Conservation (phyloP, 2,888 invertebrate species). For the Julus scandinavius region DNA sequence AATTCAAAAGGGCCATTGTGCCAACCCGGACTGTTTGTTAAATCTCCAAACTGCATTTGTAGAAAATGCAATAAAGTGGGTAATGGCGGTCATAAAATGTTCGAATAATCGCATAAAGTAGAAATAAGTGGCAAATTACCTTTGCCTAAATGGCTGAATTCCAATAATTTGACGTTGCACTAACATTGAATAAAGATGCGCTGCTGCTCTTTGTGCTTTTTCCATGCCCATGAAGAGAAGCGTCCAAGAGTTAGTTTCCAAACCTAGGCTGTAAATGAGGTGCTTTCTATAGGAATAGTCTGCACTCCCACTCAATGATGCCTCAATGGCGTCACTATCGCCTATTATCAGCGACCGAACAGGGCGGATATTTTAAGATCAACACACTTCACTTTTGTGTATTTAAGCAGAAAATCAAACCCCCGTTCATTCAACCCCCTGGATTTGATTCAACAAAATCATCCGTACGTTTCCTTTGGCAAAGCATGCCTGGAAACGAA, state of each 20-base stretch:
- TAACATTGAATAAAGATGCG: neutral
- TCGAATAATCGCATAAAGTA: neutral
- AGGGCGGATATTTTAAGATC: conserved; percentile 19
- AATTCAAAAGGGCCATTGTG: neutral
- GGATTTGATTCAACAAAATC: neutral
- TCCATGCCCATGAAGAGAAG: conserved; percentile 20
- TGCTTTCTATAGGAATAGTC: neutral
- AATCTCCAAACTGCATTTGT: neutral
- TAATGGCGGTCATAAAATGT: neutral
- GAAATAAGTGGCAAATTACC: conserved; percentile 35
- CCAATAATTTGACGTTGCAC: conserved; percentile 23
- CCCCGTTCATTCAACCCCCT: conserved; percentile 8
- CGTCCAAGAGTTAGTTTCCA: neutral
- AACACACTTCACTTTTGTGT: conserved; percentile 33
- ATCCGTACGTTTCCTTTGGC: neutral
- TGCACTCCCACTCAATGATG: neutral
- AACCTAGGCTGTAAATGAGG: neutral
- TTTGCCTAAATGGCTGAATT: conserved; percentile 39
- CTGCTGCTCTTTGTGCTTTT: neutral
- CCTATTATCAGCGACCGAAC: neutral
- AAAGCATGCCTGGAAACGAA: neutral
- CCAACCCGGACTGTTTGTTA: neutral
- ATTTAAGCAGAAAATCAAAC: conserved; percentile 17
- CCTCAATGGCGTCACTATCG: neutral
- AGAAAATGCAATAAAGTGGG: neutral